phyloP scores from a whole-genome alignment of 2,888 invertebrate genomes.

The Chirona hameri region DNA sequence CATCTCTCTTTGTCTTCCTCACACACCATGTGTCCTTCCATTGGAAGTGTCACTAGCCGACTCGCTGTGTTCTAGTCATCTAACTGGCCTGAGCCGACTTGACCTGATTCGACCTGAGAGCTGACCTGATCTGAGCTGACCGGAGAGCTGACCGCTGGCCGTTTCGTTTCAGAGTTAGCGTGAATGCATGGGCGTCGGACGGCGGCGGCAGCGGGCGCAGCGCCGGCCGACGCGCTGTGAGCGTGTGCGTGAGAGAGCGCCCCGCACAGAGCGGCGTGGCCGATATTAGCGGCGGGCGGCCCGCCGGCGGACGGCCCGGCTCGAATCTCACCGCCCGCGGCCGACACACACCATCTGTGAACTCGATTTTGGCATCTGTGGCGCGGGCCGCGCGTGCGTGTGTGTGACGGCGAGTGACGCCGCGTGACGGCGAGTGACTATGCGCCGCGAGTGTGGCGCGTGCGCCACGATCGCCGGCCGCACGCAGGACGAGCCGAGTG shows the following conservation, averaged over 20 bases:
- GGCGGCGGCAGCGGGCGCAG: background rate
- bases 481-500: background rate
- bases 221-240: background rate
- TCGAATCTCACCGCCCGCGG: background rate
- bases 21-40: no score
- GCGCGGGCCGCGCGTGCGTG: background rate
- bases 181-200: background rate
- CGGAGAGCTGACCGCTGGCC: no score
- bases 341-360: background rate
- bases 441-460: background rate
- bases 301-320: background rate
- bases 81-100: no score
- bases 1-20: no score
- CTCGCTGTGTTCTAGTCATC: no score
- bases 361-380: background rate
- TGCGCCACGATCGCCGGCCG: background rate
- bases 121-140: no score
- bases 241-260: background rate
- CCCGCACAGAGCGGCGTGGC: background rate
- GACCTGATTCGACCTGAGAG: no score
- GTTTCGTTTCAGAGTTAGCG: slow-evolving; percentile 22
- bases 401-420: background rate
- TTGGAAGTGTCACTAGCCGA: no score
- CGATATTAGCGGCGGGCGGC: background rate
- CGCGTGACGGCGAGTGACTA: background rate